Evolutionary conservation across 2,797 vertebrate genomes (phyloP).

Genomic region (Phylloscopus collybita): DNA sequence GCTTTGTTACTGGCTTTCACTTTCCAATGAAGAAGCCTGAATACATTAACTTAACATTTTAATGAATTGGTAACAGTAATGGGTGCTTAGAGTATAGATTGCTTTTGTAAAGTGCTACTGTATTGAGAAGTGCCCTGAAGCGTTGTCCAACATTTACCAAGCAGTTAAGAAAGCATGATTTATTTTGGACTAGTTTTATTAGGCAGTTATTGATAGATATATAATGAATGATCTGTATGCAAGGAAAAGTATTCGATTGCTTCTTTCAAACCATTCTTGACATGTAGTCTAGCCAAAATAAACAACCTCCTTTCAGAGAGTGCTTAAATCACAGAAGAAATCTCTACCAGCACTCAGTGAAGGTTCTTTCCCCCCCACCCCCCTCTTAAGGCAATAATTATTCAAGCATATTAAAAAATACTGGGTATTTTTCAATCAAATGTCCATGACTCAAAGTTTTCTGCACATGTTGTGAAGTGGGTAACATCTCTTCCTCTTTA

Average conservation of each 20-base stretch:
- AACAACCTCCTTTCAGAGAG: background rate
- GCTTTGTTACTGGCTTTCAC: conserved; percentile 5
- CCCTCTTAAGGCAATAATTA: background rate
- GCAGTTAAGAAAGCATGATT: conserved; percentile 28
- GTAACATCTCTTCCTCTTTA: background rate
- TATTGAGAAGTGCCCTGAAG: conserved; percentile 40
- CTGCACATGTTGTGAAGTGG: background rate
- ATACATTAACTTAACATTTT: conserved; percentile 10
- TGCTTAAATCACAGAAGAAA: conserved; percentile 36
- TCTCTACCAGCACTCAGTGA: background rate
- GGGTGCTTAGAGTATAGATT: background rate
- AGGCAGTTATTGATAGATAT: conserved; percentile 41
- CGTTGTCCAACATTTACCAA: background rate
- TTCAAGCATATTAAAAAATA: background rate
- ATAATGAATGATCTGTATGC: conserved; percentile 36
- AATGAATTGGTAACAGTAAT: conserved; percentile 28
- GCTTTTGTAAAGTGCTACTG: background rate
- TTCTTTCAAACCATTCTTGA: background rate
- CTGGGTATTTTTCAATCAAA: background rate
- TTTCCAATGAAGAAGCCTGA: conserved; percentile 2
- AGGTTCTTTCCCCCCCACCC: background rate
- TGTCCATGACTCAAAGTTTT: background rate
- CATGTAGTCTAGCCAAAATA: background rate
- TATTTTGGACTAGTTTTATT: conserved; percentile 46
- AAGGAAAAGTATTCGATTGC: background rate